Evolutionary conservation across 2,113 vertebrate species (phyloP).

Genomic region (Nothoprocta pentlandii): DNA sequence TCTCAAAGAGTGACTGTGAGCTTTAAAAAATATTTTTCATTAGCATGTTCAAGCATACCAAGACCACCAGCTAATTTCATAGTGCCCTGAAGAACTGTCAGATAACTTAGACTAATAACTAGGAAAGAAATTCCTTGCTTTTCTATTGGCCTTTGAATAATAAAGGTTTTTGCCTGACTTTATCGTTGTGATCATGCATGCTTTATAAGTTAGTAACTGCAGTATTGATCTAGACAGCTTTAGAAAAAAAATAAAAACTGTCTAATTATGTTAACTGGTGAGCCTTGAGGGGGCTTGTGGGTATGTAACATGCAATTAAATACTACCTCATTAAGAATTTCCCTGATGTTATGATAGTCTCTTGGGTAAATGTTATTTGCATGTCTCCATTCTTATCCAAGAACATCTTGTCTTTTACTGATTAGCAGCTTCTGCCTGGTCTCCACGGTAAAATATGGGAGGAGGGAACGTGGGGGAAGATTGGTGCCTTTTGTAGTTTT

Average conservation of each 20-base stretch:
- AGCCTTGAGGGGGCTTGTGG: constrained; percentile 37
- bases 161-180: neutral
- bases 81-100: neutral
- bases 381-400: constrained; percentile 28
- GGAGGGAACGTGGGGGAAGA: neutral
- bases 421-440: constrained; percentile 29
- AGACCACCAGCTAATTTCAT: neutral
- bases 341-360: constrained; percentile 25
- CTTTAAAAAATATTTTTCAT: neutral
- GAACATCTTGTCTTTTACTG: constrained; percentile 33
- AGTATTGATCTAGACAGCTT: constrained; percentile 56
- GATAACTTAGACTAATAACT: constrained; percentile 16
- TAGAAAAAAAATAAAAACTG: neutral
- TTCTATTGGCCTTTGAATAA: neutral
- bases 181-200: neutral
- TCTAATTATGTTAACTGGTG: constrained; percentile 43
- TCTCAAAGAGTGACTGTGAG: neutral
- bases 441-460: neutral
- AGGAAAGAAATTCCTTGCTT: neutral
- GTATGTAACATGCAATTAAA: constrained; percentile 59
- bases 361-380: constrained; percentile 48
- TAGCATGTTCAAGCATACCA: neutral
- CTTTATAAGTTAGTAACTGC: constrained; percentile 39
- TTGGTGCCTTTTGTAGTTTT: constrained; percentile 16
- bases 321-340: constrained; percentile 58